Base-by-base conservation (phyloP, 2,797 vertebrate genomes). In the Australoheros facetus region DNA sequence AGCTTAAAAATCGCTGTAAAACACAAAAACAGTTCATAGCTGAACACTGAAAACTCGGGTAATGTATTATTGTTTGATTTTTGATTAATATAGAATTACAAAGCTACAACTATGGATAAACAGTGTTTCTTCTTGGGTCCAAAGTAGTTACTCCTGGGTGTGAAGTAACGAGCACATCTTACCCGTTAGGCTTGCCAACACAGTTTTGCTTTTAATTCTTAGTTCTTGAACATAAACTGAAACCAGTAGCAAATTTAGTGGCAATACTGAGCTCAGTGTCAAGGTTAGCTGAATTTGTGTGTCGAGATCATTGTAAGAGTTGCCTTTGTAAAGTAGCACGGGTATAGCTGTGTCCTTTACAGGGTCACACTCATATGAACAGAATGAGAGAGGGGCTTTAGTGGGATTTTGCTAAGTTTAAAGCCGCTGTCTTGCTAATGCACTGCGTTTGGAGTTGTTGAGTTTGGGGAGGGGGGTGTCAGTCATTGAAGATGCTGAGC, bases 401-500 rank as follows among this genome's bases (percentile, higher is more conserved):
- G 59, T 39, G 59, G 74, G 69, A 66, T 85, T 84, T 64, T 66
- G 23, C 5, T 30, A 17, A 23, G 14, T 54, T 78, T 54, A 79
- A 80, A 87, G 19, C 54, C 45, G 16, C 45, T 10, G 17, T 72
- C 57, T 80, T 79, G 75, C 45, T 73, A 71, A 59, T 17, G 23
- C 19, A 7, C 51, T 71, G 32, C 7, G 62, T 75, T 74, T 62
- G 45, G 7, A 54, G 71, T 53, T 72, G 60, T 80, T 34, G 4
- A 21, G 16, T 73, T n/a, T 57, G 11, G 37, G 14, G 54, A 54
- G 37, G 78, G 37, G 9, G 26, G 23, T n/a, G 23, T n/a, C 1
- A 23, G 56, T 73, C 51, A 66, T 32, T 69, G 48, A 17, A 14
- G 69, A 84, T 85, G 70, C 77, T 45, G 14, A 71, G 75, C 80